Base-by-base conservation (phyloP, 2,113 vertebrate genomes). In the Lepidothrix coronata region DNA sequence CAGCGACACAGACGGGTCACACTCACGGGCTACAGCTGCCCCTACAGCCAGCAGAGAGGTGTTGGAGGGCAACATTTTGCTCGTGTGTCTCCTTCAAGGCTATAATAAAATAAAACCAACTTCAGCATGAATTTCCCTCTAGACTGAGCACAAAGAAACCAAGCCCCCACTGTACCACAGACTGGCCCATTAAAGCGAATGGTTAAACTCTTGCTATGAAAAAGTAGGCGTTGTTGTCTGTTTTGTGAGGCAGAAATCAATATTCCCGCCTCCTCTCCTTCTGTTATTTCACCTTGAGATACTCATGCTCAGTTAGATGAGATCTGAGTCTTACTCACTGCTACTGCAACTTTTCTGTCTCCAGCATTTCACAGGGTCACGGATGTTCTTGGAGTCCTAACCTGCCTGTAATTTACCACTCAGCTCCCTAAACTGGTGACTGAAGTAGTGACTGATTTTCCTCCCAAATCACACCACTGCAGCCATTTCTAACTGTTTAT, bases 231-330 rank as follows among this genome's bases (percentile, higher is more conserved):
- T 92, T 97, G 97, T 94, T 97, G 92, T 97, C 96, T 95, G 91
- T 96, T 97, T 94, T 91, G 72, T 79, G 68, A 97, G 85, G 92
- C 92, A 97, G 96, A 95, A 97, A 97, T 96, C 94, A 96, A 90
- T 96, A 91, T 96, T 93, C 95, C 95, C 85, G 35, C 79, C 91
- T 95, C 95, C 92, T 93, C 93, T 89, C 92, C 95, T 97, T 93
- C 91, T 90, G 93, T 81, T 90, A 81, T 90, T 97, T 97, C 91
- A 93, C 93, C 96, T 92, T 94, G 89, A 95, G 88, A 93, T 94
- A 96, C 23, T 95, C 87, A 93, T 55, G 44, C 74, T 96, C 65
- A 94, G 73, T 91, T 43, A 93, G 92, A 93, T 74, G 91, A 95
- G 85, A 90, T 88, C 33, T 96, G 93, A 95, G 78, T 93, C 92